These are phyloP conservation scores for Hymenopus coronatus DNA, from an alignment of 2,888 invertebrate species.

Conservation along the genomic window DNA sequence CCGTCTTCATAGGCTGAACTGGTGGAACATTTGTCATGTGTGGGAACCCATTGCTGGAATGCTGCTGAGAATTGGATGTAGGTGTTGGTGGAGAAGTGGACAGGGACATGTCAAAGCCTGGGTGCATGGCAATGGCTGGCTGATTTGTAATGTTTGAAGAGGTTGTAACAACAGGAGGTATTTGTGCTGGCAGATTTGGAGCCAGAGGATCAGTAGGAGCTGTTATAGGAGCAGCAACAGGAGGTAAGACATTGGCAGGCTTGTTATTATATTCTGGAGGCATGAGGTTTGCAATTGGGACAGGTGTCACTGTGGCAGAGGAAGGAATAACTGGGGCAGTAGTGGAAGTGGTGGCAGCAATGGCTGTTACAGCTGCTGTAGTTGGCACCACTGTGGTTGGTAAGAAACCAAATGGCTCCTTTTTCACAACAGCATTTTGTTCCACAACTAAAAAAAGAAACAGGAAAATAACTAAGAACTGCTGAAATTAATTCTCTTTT, in stretches of 20 bases:
- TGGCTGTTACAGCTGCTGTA: neutral
- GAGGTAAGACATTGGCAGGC: neutral
- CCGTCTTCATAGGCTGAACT: slow-evolving; percentile 5
- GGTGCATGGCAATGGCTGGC: slow-evolving; percentile 27
- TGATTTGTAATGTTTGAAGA: slow-evolving; percentile 16
- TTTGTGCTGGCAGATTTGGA: neutral
- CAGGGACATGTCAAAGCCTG: slow-evolving; percentile 29
- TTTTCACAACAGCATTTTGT: neutral
- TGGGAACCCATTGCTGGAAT: slow-evolving; percentile 29
- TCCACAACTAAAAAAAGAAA: neutral
- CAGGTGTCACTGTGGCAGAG: neutral
- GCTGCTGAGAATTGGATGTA: slow-evolving; percentile 54
- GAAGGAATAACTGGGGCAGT: neutral
- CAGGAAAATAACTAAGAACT: neutral
- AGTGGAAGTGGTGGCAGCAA: neutral
- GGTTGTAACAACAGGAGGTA: slow-evolving; percentile 13
- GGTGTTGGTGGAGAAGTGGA: slow-evolving; percentile 44
- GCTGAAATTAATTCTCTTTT: neutral
- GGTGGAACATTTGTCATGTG: slow-evolving; percentile 3
- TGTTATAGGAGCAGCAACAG: neutral
- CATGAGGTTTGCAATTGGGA: neutral
- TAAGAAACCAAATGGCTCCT: neutral
- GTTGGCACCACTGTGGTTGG: neutral
- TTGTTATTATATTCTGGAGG: slow-evolving; percentile 7
- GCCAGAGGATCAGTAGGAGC: neutral